Evolutionary conservation across 2,797 vertebrate species (phyloP), one percentile per base, ranked within the genome.

Genomic region (Rousettus madagascariensis): DNA sequence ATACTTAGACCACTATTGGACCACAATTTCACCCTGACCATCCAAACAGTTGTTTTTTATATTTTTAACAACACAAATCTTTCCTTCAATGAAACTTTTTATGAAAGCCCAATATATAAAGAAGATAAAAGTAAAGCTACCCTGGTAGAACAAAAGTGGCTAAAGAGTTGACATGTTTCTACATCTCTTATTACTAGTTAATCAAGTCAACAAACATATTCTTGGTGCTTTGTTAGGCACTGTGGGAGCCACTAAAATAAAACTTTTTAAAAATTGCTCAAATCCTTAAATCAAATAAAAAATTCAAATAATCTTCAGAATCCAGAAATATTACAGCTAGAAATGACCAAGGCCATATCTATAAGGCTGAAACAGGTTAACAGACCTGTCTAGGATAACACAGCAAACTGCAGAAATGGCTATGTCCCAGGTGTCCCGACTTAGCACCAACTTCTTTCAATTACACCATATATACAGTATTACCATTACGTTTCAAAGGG

Each of bases 201-300:
- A 66, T 33, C 43, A 61, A 87, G 36, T 71, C 74, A 92, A 86
- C 22, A 66, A 68, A 82, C 26, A 92, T 49, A 36, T 84, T 46
- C 46, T 79, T 65, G 38, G 59, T 69, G 30, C 20, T 90, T 74
- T 82, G 24, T 86, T 53, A 66, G 72, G 19, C 46, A 78, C 3
- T 94, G n/a, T 66, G 33, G 12, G 36, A 84, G 6, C 84, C 28
- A 61, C 3, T 26, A 75, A 93, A 55, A 79, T 13, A 57, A n/a
- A 49, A 49, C 49, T 57, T 46, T 68, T 22, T 49, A 33, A 20
- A 26, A 26, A 66, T 53, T 85, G 69, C 49, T 82, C 15, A 83
- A 94, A 87, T 85, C 24, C 46, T 96, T 94, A 92, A 96, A 57
- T 59, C 19, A 93, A 93, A 86, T 41, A 86, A 28, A 89, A 71